Evolutionary conservation across 2,113 vertebrate genomes (phyloP).

Genomic region (Cricetomys ansorgei): DNA sequence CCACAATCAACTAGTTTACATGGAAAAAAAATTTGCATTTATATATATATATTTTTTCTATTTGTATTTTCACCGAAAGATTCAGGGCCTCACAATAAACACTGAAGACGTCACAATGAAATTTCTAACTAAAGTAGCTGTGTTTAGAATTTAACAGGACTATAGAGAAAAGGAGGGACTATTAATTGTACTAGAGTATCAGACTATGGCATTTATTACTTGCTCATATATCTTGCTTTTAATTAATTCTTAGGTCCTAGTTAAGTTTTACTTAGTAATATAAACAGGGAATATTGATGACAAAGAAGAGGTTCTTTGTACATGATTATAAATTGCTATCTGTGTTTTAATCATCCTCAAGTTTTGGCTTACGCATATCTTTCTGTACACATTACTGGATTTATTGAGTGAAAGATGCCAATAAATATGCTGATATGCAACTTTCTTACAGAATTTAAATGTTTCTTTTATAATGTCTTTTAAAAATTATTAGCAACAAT

Average conservation of each 20-base stretch:
- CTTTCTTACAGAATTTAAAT: constrained; percentile 10
- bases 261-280: constrained; percentile 41
- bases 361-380: constrained; percentile 19
- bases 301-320: not conserved
- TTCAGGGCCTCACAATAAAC: not conserved
- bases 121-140: constrained; percentile 56
- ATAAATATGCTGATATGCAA: not conserved
- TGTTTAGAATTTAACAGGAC: constrained; percentile 55
- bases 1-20: not conserved
- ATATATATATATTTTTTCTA: constrained; percentile 26
- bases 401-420: not conserved
- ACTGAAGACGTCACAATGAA: constrained; percentile 1
- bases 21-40: constrained; percentile 36
- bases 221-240: constrained; percentile 41
- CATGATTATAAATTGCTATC: not conserved
- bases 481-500: not conserved
- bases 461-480: not conserved
- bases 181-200: not conserved
- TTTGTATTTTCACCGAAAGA: constrained; percentile 1
- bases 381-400: not conserved
- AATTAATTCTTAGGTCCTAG: not conserved
- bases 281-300: constrained; percentile 24
- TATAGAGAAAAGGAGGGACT: constrained; percentile 23
- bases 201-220: constrained; percentile 12
- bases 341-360: constrained; percentile 49